Evolutionary conservation across 2,113 vertebrate species (phyloP), one percentile per base, ranked within the genome.

Genomic region (Aptenodytes forsteri): DNA sequence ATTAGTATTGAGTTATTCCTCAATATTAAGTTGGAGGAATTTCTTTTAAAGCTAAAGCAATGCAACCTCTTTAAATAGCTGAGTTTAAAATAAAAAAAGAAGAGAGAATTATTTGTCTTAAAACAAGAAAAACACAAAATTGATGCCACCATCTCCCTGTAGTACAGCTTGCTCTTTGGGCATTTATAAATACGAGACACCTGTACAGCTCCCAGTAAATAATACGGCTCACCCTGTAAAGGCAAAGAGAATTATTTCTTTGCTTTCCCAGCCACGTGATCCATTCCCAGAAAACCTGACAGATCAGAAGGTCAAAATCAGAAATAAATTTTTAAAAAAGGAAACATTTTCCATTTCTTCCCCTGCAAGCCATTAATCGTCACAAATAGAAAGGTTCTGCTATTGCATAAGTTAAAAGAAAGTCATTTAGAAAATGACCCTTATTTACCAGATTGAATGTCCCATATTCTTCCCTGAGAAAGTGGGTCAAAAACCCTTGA

Each of bases 381-480:
- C 36, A 66, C 11, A 8, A n/a, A 62, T 3, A 82, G 54, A 87
- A 77, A 83, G 26, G 11, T 76, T 34, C 76, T 94, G 64, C 32
- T 52, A 40, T 29, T 46, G 66, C 42, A 0, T 73, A 78, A 87
- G 42, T 21, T 23, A 30, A 56, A 69, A 83, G 65, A 13, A 64
- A 91, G 58, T 17, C 0, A 58, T 62, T 73, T 40, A 75, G 94
- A 78, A 62, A 84, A 84, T 19, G 34, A 78, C 64, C 58, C 62
- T 65, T 78, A 93, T 93, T 98, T 99, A 99, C 99, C 98, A 99
- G 98, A 95, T 95, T 99, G 98, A 99, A 99, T 21, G 99, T 99
- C 97, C 99, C 99, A n/a, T 99, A 99, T 96, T 99, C 99, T 95
- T 98, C 97, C 97, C 99, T 98, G 95, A 99, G 99, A 92, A 99